Evolutionary conservation across 1,140 invertebrate species (phyloP).

Genomic region (Druon quercuslanigerum): DNA sequence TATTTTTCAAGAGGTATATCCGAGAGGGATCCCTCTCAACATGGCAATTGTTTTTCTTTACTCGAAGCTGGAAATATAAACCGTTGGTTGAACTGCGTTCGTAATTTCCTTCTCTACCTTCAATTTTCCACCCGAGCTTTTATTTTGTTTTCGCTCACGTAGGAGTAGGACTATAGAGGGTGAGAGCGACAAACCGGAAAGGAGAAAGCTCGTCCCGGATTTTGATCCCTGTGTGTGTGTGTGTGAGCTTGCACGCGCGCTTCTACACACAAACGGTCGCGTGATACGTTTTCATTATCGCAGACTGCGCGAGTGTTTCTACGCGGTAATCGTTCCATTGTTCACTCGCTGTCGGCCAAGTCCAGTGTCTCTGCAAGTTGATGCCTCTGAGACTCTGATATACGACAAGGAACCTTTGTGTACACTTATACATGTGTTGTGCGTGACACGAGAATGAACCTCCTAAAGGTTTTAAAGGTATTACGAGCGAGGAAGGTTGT

Average conservation of each 20-base stretch:
- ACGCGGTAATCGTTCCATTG: slow-evolving; percentile 60
- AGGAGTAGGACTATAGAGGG: not conserved
- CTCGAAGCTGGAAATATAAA: slow-evolving; percentile 17
- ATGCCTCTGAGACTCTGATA: slow-evolving; percentile 50
- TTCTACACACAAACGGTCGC: slow-evolving; percentile 1
- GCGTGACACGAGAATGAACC: slow-evolving; percentile 57
- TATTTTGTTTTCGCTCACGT: not conserved
- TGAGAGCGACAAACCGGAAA: slow-evolving; percentile 11
- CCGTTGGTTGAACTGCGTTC: not conserved
- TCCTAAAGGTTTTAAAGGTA: slow-evolving; percentile 56
- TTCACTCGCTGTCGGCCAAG: slow-evolving; percentile 47
- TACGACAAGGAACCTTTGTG: slow-evolving; percentile 26
- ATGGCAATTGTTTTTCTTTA: slow-evolving; percentile 11
- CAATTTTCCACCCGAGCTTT: not conserved
- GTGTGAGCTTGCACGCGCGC: not conserved
- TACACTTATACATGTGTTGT: slow-evolving; percentile 34
- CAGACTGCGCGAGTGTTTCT: slow-evolving; percentile 38
- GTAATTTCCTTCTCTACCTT: not conserved
- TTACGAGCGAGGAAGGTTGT: slow-evolving; percentile 37
- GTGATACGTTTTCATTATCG: slow-evolving; percentile 52
- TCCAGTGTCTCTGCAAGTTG: slow-evolving; percentile 40
- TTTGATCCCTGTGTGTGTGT: not conserved
- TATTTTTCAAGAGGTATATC: slow-evolving; percentile 19
- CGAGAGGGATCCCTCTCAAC: not conserved
- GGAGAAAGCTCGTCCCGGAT: not conserved